Evolutionary conservation across 1,140 invertebrate species (phyloP), one percentile per base, ranked within the genome.

Genomic region (Euwallacea similis): DNA sequence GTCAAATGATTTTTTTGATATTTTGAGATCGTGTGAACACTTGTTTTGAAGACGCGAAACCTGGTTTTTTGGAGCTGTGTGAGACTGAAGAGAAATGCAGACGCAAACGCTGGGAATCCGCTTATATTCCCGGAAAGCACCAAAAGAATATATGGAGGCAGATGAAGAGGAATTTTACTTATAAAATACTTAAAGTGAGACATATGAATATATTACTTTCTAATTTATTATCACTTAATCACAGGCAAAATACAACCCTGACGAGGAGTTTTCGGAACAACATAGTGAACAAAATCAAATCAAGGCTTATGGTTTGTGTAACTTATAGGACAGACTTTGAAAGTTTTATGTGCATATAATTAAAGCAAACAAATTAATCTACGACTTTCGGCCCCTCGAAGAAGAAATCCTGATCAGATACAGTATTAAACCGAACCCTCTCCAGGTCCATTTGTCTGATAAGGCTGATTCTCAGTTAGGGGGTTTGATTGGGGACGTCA

Each of bases 391-490:
- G 7, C 78, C 80, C 8, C 15, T 74, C 3, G 75, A 80, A 42
- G 75, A 79, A 0, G 64, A 81, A 13, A 75, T 83, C 53, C 47
- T 85, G 6, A 73, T 80, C 16, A 71, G 82, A 72, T 81, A 80
- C 13, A 83, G 83, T 0, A 66, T 81, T 11, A 78, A 73, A 63
- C 73, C 82, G 21, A 77, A 79, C 9, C 67, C 67, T n/a, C 69
- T 78, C 0, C 71, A 77, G 15, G 13, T 76, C 15, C 84, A 84
- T 74, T 46, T 84, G 69, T 82, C 83, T 33, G 83, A 85, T 73
- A 74, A 69, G 59, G 82, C 80, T 2, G 84, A 80, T 66, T 81
- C 83, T 68, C 75, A 81, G 65, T 67, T 76, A 63, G 83, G 83
- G 15, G 83, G 84, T 69, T 15, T 74, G 9, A 69, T 82, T 9